These are phyloP conservation scores for Halyomorpha halys DNA, from an alignment of 1,140 invertebrate species.

Conservation along the genomic window DNA sequence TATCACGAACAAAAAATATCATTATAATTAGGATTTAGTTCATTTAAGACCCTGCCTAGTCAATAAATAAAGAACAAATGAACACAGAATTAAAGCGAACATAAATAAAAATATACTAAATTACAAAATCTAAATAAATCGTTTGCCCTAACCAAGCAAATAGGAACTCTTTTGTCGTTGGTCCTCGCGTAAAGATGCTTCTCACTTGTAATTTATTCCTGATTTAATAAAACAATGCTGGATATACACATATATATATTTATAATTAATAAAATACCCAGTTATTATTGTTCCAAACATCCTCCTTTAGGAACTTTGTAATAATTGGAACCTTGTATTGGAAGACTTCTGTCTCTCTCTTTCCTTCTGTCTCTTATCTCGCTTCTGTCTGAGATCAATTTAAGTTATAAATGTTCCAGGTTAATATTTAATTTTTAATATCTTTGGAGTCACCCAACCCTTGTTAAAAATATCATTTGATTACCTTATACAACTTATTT, in stretches of 20 bases:
- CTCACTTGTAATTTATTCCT: not conserved
- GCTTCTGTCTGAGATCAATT: no score
- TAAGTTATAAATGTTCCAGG: no score
- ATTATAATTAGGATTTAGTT: conserved; percentile 11
- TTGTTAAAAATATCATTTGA: no score
- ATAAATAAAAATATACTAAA: conserved; percentile 19
- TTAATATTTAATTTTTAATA: no score
- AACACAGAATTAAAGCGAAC: conserved; percentile 17
- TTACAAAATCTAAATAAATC: conserved; percentile 12
- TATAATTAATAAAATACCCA: not conserved
- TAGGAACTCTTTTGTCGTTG: conserved; percentile 25
- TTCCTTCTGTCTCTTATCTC: no score
- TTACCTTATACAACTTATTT: no score
- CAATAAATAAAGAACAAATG: conserved; percentile 20
- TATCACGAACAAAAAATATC: conserved; percentile 2
- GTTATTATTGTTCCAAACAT: not conserved
- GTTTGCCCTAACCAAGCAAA: conserved; percentile 14
- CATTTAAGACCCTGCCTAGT: conserved; percentile 5
- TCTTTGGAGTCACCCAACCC: no score
- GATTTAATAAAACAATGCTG: not conserved
- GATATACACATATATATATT: not conserved
- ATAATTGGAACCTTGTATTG: not conserved
- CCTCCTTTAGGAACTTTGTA: conserved; percentile 14
- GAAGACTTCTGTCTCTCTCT: not conserved
- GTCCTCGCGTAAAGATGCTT: conserved; percentile 18